Conservation (phyloP, 2,888 invertebrate species). For the Agriopis leucophaearia region DNA sequence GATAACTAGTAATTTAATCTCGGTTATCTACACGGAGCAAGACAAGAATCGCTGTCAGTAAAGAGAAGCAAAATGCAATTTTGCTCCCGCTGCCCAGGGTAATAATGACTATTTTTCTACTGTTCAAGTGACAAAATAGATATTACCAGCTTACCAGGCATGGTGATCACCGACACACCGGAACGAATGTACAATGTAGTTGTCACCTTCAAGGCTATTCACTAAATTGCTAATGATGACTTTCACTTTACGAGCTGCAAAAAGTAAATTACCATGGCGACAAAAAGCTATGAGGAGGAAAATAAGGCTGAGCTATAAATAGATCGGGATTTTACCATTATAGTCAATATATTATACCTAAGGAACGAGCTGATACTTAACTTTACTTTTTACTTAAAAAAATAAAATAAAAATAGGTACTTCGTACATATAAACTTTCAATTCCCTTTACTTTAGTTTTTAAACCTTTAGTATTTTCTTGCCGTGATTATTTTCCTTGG, state of each 20-base stretch:
- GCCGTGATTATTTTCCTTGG: no score
- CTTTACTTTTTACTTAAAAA: no score
- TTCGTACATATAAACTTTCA: no score
- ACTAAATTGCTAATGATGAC: slow-evolving; percentile 58
- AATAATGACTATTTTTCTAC: neutral
- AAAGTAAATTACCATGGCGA: slow-evolving; percentile 44
- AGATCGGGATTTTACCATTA: neutral
- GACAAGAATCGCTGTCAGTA: neutral
- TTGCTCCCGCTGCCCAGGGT: neutral
- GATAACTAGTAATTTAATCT: no score
- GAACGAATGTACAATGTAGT: slow-evolving; percentile 44
- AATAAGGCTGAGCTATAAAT: neutral
- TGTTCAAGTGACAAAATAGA: neutral
- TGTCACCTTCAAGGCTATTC: slow-evolving; percentile 50
- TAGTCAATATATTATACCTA: no score
- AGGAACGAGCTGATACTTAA: no score
- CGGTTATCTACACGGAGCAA: no score
- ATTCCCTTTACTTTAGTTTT: no score
- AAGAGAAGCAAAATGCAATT: neutral
- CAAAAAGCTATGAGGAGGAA: slow-evolving; percentile 19
- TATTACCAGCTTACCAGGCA: neutral
- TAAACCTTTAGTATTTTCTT: no score
- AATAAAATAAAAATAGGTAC: no score
- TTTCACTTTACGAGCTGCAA: slow-evolving; percentile 57
- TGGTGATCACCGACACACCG: slow-evolving; percentile 20